Evolutionary conservation across 2,113 vertebrate genomes (phyloP).

Genomic region (western clawed frog (Xenopus tropicalis)): DNA sequence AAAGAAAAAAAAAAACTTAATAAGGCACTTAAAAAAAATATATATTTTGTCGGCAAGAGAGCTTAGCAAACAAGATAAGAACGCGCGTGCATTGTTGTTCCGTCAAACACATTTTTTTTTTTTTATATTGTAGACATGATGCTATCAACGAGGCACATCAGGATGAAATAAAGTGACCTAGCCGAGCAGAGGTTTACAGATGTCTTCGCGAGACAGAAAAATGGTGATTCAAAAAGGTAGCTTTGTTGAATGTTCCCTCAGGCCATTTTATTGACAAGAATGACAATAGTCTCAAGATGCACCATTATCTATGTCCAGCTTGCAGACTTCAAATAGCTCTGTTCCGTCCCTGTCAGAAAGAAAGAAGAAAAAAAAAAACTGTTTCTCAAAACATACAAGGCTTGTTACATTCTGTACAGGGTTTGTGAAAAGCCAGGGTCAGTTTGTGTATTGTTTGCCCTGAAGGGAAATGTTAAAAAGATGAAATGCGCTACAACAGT

Average conservation of each 20-base stretch:
- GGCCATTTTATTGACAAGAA: conserved; percentile 91
- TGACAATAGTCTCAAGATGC: conserved; percentile 98
- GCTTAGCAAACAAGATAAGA: conserved; percentile 65
- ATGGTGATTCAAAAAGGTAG: conserved; percentile 83
- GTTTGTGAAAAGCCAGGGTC: conserved; percentile 91
- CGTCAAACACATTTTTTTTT: conserved; percentile 68
- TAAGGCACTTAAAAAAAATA: conserved; percentile 79
- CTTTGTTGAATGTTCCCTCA: conserved; percentile 75
- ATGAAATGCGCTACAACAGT: conserved; percentile 67
- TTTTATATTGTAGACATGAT: conserved; percentile 55
- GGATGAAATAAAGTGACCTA: conserved; percentile 79
- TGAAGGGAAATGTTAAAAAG: conserved; percentile 74
- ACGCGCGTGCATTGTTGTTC: conserved; percentile 65
- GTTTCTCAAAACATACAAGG: conserved; percentile 72
- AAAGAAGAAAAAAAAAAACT: conserved; percentile 67
- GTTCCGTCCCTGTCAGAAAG: conserved; percentile 86
- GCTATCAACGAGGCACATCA: conserved; percentile 78
- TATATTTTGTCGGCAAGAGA: conserved; percentile 76
- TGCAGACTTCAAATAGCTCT: conserved; percentile 90
- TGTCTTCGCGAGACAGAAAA: conserved; percentile 70
- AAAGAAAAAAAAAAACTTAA: conserved; percentile 62
- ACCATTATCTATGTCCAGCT: conserved; percentile 97
- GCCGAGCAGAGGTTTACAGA: conserved; percentile 76
- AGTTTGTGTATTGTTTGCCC: conserved; percentile 77
- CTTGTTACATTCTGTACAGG: conserved; percentile 88